Conservation (phyloP, 2,113 vertebrate genomes). For the Todiramphus saurophagus region DNA sequence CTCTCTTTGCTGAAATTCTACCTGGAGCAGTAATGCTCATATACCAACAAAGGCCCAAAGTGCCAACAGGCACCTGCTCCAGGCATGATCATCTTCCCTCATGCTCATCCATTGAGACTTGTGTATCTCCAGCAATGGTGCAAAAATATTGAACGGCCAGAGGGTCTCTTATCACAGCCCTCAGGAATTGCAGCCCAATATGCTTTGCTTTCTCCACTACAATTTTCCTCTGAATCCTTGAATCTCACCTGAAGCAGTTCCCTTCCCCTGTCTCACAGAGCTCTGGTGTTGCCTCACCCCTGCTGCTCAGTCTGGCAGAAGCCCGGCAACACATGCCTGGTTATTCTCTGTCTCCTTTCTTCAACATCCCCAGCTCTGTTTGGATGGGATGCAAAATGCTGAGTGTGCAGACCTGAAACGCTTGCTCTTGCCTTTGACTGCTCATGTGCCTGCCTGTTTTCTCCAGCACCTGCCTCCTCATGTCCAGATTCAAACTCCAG, state of each 20-base stretch:
- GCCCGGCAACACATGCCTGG: background rate
- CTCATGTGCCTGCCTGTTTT: constrained; percentile 67
- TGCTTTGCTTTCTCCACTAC: background rate
- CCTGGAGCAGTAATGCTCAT: background rate
- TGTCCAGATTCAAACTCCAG: constrained; percentile 58
- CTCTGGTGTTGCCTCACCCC: background rate
- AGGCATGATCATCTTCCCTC: background rate
- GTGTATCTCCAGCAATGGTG: background rate
- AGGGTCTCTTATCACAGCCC: background rate
- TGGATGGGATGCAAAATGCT: constrained; percentile 21
- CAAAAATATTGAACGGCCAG: accelerated
- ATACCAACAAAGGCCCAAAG: background rate
- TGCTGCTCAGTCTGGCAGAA: background rate
- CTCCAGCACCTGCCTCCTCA: constrained; percentile 63
- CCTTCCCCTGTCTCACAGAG: background rate
- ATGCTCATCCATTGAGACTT: accelerated
- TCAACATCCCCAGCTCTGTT: background rate
- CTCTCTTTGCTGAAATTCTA: background rate
- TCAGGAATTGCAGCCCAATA: background rate
- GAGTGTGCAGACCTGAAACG: constrained; percentile 59
- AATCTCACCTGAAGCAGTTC: background rate
- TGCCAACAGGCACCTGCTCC: background rate
- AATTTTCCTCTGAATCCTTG: background rate
- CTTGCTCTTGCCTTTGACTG: constrained; percentile 46
- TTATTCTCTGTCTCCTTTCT: background rate